Conservation (phyloP, 2,113 vertebrate species). For the Dromaius novaehollandiae region DNA sequence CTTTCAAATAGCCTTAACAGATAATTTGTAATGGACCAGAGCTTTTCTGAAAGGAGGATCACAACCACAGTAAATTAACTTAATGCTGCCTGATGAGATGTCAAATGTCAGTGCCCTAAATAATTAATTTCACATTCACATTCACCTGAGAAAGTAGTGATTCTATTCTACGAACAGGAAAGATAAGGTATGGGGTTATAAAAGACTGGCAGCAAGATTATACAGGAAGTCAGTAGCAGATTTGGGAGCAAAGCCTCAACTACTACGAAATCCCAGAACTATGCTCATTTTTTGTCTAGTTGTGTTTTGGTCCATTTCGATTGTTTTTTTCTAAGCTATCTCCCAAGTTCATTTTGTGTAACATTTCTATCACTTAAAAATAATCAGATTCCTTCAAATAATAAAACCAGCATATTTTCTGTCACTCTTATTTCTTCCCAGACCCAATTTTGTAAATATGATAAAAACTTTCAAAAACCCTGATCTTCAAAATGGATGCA, state of each 20-base stretch:
- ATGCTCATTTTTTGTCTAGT: neutral
- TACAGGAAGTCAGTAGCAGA: neutral
- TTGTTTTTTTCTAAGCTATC: neutral
- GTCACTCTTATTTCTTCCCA: neutral
- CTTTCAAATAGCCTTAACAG: neutral
- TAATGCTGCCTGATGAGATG: neutral
- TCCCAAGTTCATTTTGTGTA: neutral
- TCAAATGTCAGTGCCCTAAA: neutral
- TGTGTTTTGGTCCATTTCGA: neutral
- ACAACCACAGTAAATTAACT: neutral
- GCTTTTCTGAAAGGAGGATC: neutral
- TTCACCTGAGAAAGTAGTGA: neutral
- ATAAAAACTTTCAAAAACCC: neutral
- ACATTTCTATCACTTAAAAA: neutral
- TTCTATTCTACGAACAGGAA: neutral
- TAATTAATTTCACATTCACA: neutral
- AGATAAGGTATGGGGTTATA: neutral
- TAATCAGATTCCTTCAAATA: neutral
- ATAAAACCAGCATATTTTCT: neutral
- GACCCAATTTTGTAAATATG: neutral
- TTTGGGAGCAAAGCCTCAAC: neutral
- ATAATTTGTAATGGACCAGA: neutral
- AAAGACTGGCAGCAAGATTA: neutral
- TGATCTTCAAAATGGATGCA: neutral
- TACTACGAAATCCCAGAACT: neutral